These are phyloP conservation scores for Strongylocentrotus purpuratus DNA, from an alignment of 35 echinoderm and acorn worm species.

Conservation along the genomic window DNA sequence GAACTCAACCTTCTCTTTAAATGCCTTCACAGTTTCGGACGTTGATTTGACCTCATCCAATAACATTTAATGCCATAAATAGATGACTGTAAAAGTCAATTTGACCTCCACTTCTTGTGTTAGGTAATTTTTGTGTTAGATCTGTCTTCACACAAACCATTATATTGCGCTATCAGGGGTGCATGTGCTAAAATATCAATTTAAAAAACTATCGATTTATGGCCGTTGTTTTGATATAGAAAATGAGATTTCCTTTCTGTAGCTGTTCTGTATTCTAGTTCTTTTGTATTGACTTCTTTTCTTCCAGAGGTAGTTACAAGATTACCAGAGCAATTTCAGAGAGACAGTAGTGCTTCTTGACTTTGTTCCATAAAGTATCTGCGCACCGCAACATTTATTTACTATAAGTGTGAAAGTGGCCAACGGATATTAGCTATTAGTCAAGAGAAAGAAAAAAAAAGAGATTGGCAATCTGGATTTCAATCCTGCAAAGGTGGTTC, in stretches of 20 bases:
- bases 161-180: no score
- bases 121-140: background rate
- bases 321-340: no score
- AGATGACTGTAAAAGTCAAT: background rate
- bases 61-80: no score
- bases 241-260: no score
- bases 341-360: no score
- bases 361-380: background rate
- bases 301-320: no score
- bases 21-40: background rate
- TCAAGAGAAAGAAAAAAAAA: background rate
- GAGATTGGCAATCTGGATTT: background rate
- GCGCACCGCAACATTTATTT: background rate
- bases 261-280: no score
- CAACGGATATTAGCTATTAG: background rate
- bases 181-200: no score
- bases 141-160: background rate
- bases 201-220: no score
- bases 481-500: background rate
- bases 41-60: background rate
- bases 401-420: background rate
- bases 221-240: no score
- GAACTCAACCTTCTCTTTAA: no score
- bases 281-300: no score
- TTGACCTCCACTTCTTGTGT: background rate